phyloP scores from a whole-genome alignment of 2,797 vertebrate genomes.

The Rhadinocentrus ornatus region DNA sequence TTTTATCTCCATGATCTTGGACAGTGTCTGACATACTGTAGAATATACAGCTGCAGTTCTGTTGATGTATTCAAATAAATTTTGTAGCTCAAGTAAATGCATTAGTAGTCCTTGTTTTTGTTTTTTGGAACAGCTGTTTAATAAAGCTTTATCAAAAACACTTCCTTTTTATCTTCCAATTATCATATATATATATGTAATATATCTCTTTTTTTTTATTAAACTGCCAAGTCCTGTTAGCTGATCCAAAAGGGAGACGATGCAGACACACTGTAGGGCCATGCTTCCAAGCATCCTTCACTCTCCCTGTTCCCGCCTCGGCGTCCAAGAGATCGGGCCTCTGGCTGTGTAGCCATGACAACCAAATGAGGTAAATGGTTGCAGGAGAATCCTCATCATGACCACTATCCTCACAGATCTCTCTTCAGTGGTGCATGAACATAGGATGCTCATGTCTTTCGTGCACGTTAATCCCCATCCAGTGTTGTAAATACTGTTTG shows the following conservation, averaged over 20 bases:
- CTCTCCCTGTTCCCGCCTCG: conserved; percentile 70
- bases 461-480: conserved; percentile 12
- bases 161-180: no score
- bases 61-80: background rate
- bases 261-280: conserved; percentile 62
- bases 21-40: background rate
- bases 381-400: conserved; percentile 82
- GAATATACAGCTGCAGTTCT: background rate
- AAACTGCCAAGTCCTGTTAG: conserved; percentile 73
- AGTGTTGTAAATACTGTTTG: conserved; percentile 21
- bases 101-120: background rate
- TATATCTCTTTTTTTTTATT: background rate
- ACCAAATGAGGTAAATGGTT: conserved; percentile 85
- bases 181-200: no score
- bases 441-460: conserved; percentile 34
- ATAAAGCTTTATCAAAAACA: no score
- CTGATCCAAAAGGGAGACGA: conserved; percentile 57
- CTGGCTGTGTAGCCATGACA: conserved; percentile 85
- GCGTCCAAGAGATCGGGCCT: conserved; percentile 79
- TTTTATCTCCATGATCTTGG: background rate
- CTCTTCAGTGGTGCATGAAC: conserved; percentile 43
- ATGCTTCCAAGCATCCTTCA: conserved; percentile 70
- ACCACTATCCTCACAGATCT: conserved; percentile 65
- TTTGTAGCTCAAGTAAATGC: background rate
- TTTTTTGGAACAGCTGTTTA: no score